Evolutionary conservation across 2,797 vertebrate genomes (phyloP).

Genomic region (Rhabdophis nuchalis): DNA sequence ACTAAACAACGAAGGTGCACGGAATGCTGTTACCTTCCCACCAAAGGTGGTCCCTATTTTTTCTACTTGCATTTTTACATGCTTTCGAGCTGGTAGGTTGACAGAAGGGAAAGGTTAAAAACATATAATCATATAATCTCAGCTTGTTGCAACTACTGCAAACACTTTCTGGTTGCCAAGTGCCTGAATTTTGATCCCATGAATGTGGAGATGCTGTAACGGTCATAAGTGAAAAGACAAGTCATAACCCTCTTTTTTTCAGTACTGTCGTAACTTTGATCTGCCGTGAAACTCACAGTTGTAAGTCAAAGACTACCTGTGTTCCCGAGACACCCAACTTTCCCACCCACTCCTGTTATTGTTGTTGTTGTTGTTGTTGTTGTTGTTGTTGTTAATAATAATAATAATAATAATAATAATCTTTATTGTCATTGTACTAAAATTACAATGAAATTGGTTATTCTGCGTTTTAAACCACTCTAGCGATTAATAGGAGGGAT

Average conservation of each 20-base stretch:
- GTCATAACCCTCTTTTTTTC: not conserved
- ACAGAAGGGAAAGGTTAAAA: not conserved
- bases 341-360: not conserved
- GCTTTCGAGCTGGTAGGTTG: no score
- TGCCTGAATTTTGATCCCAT: not conserved
- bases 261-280: not conserved
- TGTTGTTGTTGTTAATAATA: no score
- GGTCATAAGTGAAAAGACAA: not conserved
- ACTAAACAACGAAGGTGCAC: no score
- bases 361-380: no score
- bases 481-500: not conserved
- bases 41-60: no score
- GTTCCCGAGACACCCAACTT: not conserved
- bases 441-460: no score
- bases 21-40: no score
- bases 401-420: no score
- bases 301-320: not conserved
- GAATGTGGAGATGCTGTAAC: not conserved
- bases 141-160: not conserved
- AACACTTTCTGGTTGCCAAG: not conserved
- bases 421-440: no score
- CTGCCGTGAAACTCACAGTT: not conserved
- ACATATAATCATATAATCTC: not conserved
- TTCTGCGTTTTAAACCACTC: not conserved
- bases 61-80: no score